Conservation (phyloP, 37 sponge, comb jelly and placozoan genomes). For the Chondrilla cf. caribensis region DNA sequence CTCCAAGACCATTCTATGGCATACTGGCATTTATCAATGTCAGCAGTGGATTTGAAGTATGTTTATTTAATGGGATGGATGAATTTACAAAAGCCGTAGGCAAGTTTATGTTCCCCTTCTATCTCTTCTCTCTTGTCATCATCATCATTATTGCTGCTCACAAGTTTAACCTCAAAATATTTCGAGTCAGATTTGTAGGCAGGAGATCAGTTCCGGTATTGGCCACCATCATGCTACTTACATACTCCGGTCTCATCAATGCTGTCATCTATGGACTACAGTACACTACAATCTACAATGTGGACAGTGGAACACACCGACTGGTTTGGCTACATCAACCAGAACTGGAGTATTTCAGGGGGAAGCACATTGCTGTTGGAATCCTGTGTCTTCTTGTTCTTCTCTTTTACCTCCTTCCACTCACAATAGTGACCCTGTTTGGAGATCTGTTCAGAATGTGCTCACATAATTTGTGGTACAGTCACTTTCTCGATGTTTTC, state of each 20-base stretch:
- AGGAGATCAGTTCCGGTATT: conserved; percentile 14
- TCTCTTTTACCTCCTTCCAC: background rate
- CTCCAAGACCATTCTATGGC: background rate
- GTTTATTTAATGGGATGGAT: conserved; percentile 70
- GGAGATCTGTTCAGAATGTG: conserved; percentile 1
- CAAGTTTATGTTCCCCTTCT: conserved; percentile 55
- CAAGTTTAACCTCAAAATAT: background rate
- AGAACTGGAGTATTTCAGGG: background rate
- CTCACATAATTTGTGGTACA: background rate
- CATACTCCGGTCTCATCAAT: conserved; percentile 17
- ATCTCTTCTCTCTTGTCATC: conserved; percentile 40
- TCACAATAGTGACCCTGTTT: conserved; percentile 9
- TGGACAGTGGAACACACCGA: background rate
- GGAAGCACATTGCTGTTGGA: conserved; percentile 5
- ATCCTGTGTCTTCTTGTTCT: background rate
- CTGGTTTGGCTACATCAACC: conserved; percentile 9
- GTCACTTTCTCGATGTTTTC: conserved; percentile 2
- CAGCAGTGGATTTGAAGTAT: conserved; percentile 36
- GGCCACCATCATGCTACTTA: conserved; percentile 26
- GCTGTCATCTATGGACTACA: conserved; percentile 12
- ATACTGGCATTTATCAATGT: conserved; percentile 29
- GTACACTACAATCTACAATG: conserved; percentile 6
- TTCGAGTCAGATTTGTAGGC: background rate
- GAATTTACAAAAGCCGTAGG: conserved; percentile 38
- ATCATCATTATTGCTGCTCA: conserved; percentile 7